Percentiles rank a stretch among this genome's conserved stretches.
Evolutionary conservation across 1,140 invertebrate species (phyloP).

Genomic region (Saxidomus purpurata): DNA sequence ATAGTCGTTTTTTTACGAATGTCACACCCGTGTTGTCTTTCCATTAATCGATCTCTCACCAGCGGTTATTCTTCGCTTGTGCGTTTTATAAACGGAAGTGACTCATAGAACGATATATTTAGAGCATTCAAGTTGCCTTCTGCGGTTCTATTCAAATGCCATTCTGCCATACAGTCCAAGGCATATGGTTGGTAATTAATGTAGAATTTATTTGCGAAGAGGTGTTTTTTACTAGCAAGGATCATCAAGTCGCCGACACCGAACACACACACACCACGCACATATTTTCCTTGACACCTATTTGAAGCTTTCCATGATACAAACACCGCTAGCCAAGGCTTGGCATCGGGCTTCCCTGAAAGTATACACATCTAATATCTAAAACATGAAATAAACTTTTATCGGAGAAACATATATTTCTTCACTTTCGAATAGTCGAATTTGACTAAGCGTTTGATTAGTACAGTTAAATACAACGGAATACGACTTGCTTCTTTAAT

Average conservation of each 20-base stretch:
- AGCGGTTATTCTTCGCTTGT: not conserved
- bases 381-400: too few species aligned
- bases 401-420: too few species aligned
- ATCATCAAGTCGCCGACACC: constrained; percentile 76
- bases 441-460: too few species aligned
- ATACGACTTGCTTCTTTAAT: too few species aligned
- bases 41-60: too few species aligned
- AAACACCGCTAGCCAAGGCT: constrained; percentile 55
- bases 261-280: constrained; percentile 79
- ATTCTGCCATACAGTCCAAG: constrained; percentile 81
- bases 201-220: constrained; percentile 83
- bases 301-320: constrained; percentile 31
- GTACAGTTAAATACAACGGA: too few species aligned
- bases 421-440: too few species aligned
- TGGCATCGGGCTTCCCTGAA: constrained; percentile 58
- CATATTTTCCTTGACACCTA: constrained; percentile 72
- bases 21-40: too few species aligned
- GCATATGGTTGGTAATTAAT: constrained; percentile 76
- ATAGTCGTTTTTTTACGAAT: too few species aligned
- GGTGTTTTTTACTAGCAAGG: constrained; percentile 68
- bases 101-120: constrained; percentile 71
- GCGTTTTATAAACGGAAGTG: constrained; percentile 69
- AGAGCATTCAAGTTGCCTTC: constrained; percentile 15
- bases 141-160: constrained; percentile 67
- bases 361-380: too few species aligned